A percentile compares a stretch with the other conserved stretches of the same genome.
Evolutionary conservation across 1,140 invertebrate species (phyloP).

Genomic region (Monomorium pharaonis): DNA sequence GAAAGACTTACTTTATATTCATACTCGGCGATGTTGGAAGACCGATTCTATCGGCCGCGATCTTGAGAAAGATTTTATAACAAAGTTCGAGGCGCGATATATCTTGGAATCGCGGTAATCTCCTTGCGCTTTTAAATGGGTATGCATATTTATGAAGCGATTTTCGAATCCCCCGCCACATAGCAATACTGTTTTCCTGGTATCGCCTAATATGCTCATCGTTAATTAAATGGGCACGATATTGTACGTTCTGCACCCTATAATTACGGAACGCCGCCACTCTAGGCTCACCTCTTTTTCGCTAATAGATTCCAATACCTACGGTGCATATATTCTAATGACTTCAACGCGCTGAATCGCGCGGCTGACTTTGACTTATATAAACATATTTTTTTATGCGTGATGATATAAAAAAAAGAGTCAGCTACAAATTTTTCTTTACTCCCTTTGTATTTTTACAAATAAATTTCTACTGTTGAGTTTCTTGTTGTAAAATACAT

Average conservation of each 20-base stretch:
- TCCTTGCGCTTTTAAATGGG: background rate
- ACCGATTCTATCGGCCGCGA: slow-evolving; percentile 1
- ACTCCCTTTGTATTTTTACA: background rate
- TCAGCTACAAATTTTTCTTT: background rate
- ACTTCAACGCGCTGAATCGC: background rate
- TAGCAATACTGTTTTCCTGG: background rate
- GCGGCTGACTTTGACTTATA: too few species aligned
- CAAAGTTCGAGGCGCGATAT: slow-evolving; percentile 11
- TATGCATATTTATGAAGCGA: slow-evolving; percentile 48
- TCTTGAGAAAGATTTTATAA: slow-evolving; percentile 53
- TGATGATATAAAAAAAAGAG: background rate
- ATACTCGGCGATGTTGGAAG: background rate
- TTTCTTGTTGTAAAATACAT: background rate
- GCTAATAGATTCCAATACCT: background rate
- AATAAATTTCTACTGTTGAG: background rate
- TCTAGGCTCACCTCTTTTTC: background rate
- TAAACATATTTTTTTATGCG: background rate
- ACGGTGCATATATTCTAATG: background rate
- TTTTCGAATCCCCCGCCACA: background rate
- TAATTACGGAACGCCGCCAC: slow-evolving; percentile 15
- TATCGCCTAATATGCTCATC: slow-evolving; percentile 8
- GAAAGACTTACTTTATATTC: slow-evolving; percentile 50
- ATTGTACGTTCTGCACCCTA: background rate
- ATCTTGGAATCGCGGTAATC: slow-evolving; percentile 14
- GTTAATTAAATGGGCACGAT: slow-evolving; percentile 33